Base-by-base conservation (phyloP, 2,113 vertebrate genomes). In the Leucosticte australis region DNA sequence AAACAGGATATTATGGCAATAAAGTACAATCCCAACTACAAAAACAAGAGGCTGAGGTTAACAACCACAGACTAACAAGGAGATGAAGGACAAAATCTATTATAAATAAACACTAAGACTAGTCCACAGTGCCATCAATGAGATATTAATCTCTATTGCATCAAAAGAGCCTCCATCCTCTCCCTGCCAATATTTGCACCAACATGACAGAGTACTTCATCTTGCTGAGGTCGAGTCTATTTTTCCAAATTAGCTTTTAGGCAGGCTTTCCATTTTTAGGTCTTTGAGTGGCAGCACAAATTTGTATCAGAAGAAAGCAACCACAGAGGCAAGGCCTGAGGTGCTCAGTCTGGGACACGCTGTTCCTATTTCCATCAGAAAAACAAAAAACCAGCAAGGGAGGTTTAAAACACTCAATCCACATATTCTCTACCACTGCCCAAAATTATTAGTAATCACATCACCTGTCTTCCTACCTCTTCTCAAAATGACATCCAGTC, bases 191-290 rank as follows among this genome's bases (percentile, higher is more conserved):
- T 73, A 96, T 68, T 31, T 1, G 3, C 75, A 73, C 16, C 78
- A 78, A 68, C 84, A 71, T 56, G 69, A 89, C 39, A 63, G 4
- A 1, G 27, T 18, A 46, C 75, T 92, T 87, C 60, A 88, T 92
- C 82, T 88, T 53, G 64, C 73, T 56, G 73, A 86, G 65, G 77
- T 28, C 0, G 0, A 95, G 83, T 2, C 83, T 90, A 9, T 89
- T 93, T 81, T 94, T 93, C 92, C 76, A 89, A 90, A 94, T 74
- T 44, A 86, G 79, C 83, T 95, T 86, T 90, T 63, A 94, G 92
- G 56, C 47, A 95, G 76, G 59, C 86, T 71, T 92, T 80, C 92
- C 55, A 80, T 81, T 90, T 94, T 83, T 92, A 93, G 89, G 31
- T 88, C 55, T 65, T 60, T 92, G 91, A 95, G 68, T 78, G 83